Evolutionary conservation across 2,797 vertebrate species (phyloP).

Genomic region (Bucorvus abyssinicus): DNA sequence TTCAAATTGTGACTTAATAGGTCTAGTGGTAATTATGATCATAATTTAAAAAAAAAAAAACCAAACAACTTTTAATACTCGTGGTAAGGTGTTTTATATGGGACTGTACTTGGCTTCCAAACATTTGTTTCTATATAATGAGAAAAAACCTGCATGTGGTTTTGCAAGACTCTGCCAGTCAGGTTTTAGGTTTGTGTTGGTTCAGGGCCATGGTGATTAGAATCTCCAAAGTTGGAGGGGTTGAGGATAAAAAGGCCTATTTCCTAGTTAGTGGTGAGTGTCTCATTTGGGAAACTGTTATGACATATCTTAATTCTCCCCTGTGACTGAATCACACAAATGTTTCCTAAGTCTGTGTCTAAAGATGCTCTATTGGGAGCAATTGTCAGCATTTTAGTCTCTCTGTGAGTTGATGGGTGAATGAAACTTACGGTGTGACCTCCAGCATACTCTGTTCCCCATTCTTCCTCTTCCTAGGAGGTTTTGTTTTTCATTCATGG

Average conservation of each 20-base stretch:
- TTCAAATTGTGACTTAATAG: constrained; percentile 38
- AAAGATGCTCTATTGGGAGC: constrained; percentile 23
- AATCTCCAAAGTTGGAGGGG: constrained; percentile 18
- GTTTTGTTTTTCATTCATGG: constrained; percentile 38
- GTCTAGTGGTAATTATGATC: constrained; percentile 36
- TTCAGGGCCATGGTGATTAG: constrained; percentile 21
- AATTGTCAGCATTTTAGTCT: constrained; percentile 41
- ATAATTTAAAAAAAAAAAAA: constrained; percentile 22
- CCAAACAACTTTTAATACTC: constrained; percentile 32
- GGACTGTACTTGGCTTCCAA: constrained; percentile 35
- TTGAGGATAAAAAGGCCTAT: constrained; percentile 21
- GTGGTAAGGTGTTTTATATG: constrained; percentile 42
- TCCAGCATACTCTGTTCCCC: background rate
- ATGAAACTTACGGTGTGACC: constrained; percentile 29
- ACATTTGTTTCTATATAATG: constrained; percentile 53
- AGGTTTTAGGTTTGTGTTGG: constrained; percentile 56
- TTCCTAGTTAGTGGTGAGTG: constrained; percentile 22
- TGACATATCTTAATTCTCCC: constrained; percentile 50
- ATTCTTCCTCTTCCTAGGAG: constrained; percentile 54
- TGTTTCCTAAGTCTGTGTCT: constrained; percentile 9
- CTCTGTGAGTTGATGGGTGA: constrained; percentile 38
- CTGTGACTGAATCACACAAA: constrained; percentile 4
- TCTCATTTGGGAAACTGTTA: constrained; percentile 25
- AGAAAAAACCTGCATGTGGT: constrained; percentile 33
- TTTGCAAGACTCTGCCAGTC: constrained; percentile 63